phyloP scores from a whole-genome alignment of 2,797 vertebrate genomes.

The Etheostoma nigrum region DNA sequence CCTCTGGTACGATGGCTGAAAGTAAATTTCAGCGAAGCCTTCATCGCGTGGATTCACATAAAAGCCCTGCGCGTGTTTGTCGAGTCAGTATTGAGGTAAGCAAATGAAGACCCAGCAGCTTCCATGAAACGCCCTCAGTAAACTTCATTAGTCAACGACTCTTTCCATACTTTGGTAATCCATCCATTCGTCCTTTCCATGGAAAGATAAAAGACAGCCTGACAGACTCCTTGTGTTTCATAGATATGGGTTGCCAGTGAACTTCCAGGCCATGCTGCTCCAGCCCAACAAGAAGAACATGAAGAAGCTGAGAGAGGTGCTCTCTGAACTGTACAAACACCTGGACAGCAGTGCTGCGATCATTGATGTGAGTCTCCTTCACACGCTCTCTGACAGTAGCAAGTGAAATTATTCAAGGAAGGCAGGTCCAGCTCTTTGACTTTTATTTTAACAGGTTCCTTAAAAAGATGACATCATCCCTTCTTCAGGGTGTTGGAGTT shows the following conservation, averaged over 20 bases:
- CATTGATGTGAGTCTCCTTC: slow-evolving; percentile 90
- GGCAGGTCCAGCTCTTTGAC: not conserved
- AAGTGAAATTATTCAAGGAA: not conserved
- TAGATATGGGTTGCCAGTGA: slow-evolving; percentile 98
- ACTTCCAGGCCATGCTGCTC: slow-evolving; percentile 99
- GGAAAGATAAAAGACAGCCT: not conserved
- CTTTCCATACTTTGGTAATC: not conserved
- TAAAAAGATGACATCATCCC: not conserved
- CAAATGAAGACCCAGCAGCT: slow-evolving; percentile 39
- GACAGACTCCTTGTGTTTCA: slow-evolving; percentile 30
- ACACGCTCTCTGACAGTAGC: not conserved
- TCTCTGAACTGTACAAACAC: slow-evolving; percentile 95
- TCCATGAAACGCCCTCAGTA: not conserved
- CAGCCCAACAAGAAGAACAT: slow-evolving; percentile 98
- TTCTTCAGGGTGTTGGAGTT: not conserved
- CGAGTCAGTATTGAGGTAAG: slow-evolving; percentile 97
- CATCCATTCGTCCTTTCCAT: not conserved
- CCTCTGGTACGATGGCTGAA: slow-evolving; percentile 98
- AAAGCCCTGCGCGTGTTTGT: slow-evolving; percentile 98
- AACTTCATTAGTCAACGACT: not conserved
- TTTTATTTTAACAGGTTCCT: not conserved
- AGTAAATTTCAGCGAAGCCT: slow-evolving; percentile 99
- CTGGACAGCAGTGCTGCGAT: slow-evolving; percentile 96
- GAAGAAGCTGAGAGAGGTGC: slow-evolving; percentile 97
- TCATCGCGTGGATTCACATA: slow-evolving; percentile 99